Evolutionary conservation across 2,113 vertebrate species (phyloP), one percentile per base, ranked within the genome.

Genomic region (Sorex fumeus): DNA sequence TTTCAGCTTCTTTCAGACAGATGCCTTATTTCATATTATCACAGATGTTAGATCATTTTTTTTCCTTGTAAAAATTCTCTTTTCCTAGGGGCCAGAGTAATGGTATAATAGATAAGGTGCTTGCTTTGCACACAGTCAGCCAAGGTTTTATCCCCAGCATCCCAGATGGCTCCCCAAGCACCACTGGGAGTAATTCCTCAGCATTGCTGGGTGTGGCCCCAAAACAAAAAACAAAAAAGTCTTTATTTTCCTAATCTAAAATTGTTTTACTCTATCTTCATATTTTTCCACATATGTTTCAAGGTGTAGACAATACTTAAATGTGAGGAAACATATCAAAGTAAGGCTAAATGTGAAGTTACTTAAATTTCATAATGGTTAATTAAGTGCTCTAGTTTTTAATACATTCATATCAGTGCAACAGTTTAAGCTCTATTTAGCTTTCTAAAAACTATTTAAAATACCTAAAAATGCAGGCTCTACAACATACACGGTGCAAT

Each of bases 401-500:
- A 92, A 91, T 53, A 40, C 0, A 69, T 6, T 76, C n/a, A 69
- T 82, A 84, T 93, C 77, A 74, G 71, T 71, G 71, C 94, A 70
- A 86, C 36, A 7, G 19, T 50, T 87, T 74, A 91, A 87, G 76
- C 60, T 74, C 66, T 74, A 32, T 36, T 85, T 25, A 76, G 83
- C 4, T 93, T 86, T 74, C 32, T 88, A 50, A 95, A 96, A 12
- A 74, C 81, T 81, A 78, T 93, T 69, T 84, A 77, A 72, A 66
- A 88, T 97, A 97, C 96, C 96, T 95, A 98, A 93, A 96, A 98
- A 97, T 93, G 91, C 96, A 79, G 95, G 91, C 53, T 98, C 96
- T 15, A 97, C 97, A 15, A 97, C 96, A 78, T 90, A 96, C 47
- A 97, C 92, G 91, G 91, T 96, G 81, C 90, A 95, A 6, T 96